phyloP scores from a whole-genome alignment of 2,888 invertebrate species.

The Mesorhabditis spiculigera region DNA sequence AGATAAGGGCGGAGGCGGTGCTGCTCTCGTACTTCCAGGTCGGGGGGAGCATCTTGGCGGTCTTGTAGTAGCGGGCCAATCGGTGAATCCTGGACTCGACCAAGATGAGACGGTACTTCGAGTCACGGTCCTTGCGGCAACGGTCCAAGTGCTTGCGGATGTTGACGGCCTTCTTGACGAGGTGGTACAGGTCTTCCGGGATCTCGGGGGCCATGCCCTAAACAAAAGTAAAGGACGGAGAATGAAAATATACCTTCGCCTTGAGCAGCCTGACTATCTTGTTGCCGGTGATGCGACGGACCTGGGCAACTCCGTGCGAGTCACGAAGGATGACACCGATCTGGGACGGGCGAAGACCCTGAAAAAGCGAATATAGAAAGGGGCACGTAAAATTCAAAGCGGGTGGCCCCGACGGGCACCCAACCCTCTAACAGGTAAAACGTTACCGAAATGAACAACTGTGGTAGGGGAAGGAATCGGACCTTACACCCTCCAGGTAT shows the following conservation, averaged over 20 bases:
- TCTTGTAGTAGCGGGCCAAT: conserved; percentile 93
- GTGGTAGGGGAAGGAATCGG: conserved; percentile 35
- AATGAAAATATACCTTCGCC: conserved; percentile 63
- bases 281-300: conserved; percentile 95
- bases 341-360: conserved; percentile 94
- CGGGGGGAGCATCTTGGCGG: conserved; percentile 68
- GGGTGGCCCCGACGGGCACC: conserved; percentile 14
- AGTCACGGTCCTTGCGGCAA: conserved; percentile 88
- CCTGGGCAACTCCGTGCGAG: conserved; percentile 97
- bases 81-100: conserved; percentile 98
- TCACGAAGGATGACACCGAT: conserved; percentile 99
- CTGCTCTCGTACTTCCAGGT: conserved; percentile 89
- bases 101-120: conserved; percentile 96
- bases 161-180: conserved; percentile 98
- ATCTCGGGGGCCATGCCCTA: conserved; percentile 92
- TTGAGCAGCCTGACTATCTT: conserved; percentile 98
- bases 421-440: conserved; percentile 16
- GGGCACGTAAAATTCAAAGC: conserved; percentile 7
- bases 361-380: conserved; percentile 7
- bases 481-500: conserved; percentile 24
- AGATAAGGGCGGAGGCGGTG: conserved; percentile 96
- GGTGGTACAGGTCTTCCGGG: conserved; percentile 95
- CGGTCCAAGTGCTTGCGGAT: conserved; percentile 98
- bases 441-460: conserved; percentile 7
- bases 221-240: conserved; percentile 14